These are phyloP conservation scores for Lampropteryx suffumata DNA, from an alignment of 2,888 invertebrate genomes.

Conservation along the genomic window DNA sequence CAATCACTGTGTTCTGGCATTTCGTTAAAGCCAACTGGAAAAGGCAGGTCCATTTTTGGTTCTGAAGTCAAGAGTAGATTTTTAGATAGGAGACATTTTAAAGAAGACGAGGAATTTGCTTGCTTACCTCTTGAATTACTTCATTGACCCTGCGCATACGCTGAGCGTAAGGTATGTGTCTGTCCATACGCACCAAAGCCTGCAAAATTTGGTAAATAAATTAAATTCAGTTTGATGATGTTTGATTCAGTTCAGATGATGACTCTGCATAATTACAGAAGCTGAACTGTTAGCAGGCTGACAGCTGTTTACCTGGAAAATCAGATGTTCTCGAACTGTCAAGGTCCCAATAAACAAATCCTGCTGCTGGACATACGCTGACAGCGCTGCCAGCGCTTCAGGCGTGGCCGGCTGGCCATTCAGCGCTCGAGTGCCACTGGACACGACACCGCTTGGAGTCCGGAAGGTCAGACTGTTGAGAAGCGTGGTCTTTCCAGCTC, in stretches of 20 bases:
- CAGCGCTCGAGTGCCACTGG: constrained; percentile 83
- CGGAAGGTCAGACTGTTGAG: constrained; percentile 94
- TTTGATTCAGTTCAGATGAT: not conserved
- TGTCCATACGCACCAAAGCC: constrained; percentile 94
- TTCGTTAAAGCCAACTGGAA: constrained; percentile 91
- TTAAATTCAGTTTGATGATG: too few species aligned
- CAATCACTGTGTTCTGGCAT: constrained; percentile 95
- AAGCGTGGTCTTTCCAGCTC: constrained; percentile 97
- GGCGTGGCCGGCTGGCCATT: constrained; percentile 91
- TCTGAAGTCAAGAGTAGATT: too few species aligned
- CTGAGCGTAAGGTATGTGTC: constrained; percentile 87
- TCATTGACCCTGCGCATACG: constrained; percentile 92
- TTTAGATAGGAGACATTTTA: too few species aligned
- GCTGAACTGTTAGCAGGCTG: too few species aligned
- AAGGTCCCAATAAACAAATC: constrained; percentile 96
- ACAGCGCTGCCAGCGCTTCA: constrained; percentile 88
- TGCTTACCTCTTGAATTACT: constrained; percentile 90
- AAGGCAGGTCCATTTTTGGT: not conserved
- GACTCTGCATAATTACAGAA: too few species aligned
- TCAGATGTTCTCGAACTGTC: constrained; percentile 94
- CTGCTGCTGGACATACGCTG: constrained; percentile 97
- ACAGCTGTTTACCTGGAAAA: constrained; percentile 86
- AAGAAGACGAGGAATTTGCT: too few species aligned
- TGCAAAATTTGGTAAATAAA: constrained; percentile 34
- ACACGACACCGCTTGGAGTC: constrained; percentile 86